Base-by-base conservation (phyloP, 2,113 vertebrate species). In the Vulpes vulpes region DNA sequence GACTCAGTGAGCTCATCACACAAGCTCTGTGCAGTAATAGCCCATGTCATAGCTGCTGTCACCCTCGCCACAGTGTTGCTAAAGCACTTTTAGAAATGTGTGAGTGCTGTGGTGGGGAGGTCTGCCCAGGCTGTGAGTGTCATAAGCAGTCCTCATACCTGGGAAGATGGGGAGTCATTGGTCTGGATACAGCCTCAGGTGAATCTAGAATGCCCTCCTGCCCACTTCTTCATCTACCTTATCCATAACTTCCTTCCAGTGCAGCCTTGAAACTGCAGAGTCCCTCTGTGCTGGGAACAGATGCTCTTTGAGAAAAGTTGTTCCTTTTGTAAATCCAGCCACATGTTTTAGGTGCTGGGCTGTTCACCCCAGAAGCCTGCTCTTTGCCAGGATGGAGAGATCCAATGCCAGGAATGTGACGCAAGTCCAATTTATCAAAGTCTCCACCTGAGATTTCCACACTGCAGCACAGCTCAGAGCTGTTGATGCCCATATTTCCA, bases 281-380 rank as follows among this genome's bases (percentile, higher is more conserved):
- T 22, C 11, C 62, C 3, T 49, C 59, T 38, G 17, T 19, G 4
- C 86, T 83, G 79, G 60, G 57, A 83, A 65, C 11, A 76, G 15
- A 20, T 19, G 1, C 1, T 76, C 57, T 43, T 10, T 0, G 79
- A 49, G 19, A 65, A 64, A 0, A 65, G 9, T 1, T 49, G 20
- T 5, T 49, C 4, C 65, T 57, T 57, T 15, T 12, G 9, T 22
- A 51, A 30, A 60, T 35, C 30, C 69, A 59, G 0, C 69, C 25
- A 22, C 30, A 2, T 19, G 15, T 27, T 65, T 88, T 55, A 32
- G 51, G 74, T 64, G 27, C 8, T 11, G 25, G 43, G 25, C 25
- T 9, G 1, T 25, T 49, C 30, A 5, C 15, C 62, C n/a, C 3
- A n/a, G 74, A 69, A 35, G 51, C 35, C 30, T 35, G 22, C 71